A percentile compares a stretch with the other conserved stretches of the same genome.
phyloP scores from a whole-genome alignment of 2,888 invertebrate genomes.

The Cremastinae sp. region DNA sequence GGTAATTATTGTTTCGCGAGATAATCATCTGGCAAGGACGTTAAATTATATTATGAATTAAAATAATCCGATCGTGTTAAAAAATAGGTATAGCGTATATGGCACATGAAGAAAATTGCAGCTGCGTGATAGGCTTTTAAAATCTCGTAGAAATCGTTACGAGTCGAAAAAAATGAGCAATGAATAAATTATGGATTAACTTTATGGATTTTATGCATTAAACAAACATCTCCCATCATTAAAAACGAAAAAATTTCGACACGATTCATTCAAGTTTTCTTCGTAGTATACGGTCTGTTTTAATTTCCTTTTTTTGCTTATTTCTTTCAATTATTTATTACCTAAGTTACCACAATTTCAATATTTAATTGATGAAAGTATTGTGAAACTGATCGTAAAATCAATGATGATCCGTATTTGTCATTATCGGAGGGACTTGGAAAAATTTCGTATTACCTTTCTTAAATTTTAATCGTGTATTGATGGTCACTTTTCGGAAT shows the following conservation, averaged over 20 bases:
- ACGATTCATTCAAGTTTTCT: constrained; percentile 46
- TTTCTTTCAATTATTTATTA: no score
- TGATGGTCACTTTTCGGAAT: not conserved
- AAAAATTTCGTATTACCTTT: not conserved
- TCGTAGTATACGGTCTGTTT: constrained; percentile 48
- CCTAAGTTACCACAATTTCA: constrained; percentile 43
- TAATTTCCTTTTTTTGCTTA: constrained; percentile 23
- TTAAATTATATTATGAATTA: constrained; percentile 13
- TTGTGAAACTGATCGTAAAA: constrained; percentile 54
- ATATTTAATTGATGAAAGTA: constrained; percentile 50
- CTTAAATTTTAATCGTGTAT: not conserved
- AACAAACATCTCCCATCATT: not conserved
- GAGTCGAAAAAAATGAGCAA: constrained; percentile 18
- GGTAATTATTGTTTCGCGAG: not conserved
- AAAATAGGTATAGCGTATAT: constrained; percentile 30
- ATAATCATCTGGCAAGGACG: constrained; percentile 4
- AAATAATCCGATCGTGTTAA: constrained; percentile 6
- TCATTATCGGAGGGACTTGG: constrained; percentile 6
- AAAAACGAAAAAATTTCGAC: constrained; percentile 33
- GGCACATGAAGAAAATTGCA: constrained; percentile 37
- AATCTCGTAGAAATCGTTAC: constrained; percentile 23
- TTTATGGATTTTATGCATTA: no score
- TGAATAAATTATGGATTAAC: no score
- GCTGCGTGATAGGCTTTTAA: constrained; percentile 1
- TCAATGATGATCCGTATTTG: constrained; percentile 47